Conservation (phyloP, 1,140 invertebrate species). For the Daktulosphaira vitifoliae region DNA sequence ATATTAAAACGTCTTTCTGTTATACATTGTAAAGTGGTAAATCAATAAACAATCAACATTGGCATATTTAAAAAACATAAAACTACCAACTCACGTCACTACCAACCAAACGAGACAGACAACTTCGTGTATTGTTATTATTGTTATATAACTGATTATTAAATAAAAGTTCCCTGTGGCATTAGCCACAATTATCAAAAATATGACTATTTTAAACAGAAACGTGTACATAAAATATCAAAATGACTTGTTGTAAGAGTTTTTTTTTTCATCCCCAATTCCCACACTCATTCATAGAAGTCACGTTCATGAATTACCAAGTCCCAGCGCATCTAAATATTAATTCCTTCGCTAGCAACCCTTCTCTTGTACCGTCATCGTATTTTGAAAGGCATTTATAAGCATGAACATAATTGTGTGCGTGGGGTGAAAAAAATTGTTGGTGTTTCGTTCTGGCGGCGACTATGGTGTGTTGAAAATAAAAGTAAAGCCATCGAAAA, state of each 20-base stretch:
- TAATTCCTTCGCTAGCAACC: not conserved
- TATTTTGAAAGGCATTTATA: conserved; percentile 5
- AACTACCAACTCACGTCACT: no score
- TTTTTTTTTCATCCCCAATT: conserved; percentile 1
- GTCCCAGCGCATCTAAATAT: conserved; percentile 23
- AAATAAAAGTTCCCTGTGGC: no score
- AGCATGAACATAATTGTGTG: no score
- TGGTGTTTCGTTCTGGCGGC: conserved; percentile 18
- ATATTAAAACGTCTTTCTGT: no score
- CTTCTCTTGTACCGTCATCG: not conserved
- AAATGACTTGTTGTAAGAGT: conserved; percentile 11
- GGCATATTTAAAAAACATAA: no score
- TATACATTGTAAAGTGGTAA: no score
- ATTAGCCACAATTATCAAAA: no score
- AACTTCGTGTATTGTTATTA: no score
- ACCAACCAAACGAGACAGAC: no score
- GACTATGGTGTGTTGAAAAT: not conserved
- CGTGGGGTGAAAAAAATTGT: conserved; percentile 4
- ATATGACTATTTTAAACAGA: no score
- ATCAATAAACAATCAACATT: no score
- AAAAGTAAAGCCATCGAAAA: not conserved
- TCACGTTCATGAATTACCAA: conserved; percentile 26
- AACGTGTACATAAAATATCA: conserved; percentile 10
- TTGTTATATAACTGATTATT: no score
- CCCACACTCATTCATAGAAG: not conserved